Evolutionary conservation across 2,888 invertebrate species (phyloP).

Genomic region (Drosophila demipolita): DNA sequence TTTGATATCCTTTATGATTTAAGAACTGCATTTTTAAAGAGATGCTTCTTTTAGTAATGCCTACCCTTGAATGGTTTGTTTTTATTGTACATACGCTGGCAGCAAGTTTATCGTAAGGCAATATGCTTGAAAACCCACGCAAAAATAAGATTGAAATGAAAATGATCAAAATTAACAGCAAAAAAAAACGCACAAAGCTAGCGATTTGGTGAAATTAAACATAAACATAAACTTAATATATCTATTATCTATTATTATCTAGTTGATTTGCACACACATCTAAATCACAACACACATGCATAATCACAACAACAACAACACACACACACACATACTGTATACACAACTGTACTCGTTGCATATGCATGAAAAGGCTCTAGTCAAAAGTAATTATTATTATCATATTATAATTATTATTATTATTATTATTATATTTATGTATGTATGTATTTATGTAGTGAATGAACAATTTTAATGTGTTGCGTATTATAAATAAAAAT

Average conservation of each 20-base stretch:
- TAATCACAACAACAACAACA: conserved; percentile 37
- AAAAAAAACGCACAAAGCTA: conserved; percentile 73
- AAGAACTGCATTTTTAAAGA: conserved; percentile 37
- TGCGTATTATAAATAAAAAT: conserved; percentile 67
- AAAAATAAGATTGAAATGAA: conserved; percentile 20
- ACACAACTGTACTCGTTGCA: conserved; percentile 41
- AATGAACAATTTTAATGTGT: conserved; percentile 73
- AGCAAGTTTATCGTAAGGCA: conserved; percentile 23
- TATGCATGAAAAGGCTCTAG: conserved; percentile 31
- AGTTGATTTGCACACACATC: conserved; percentile 21
- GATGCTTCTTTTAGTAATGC: conserved; percentile 34
- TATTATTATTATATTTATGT: conserved; percentile 60
- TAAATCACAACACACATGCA: conserved; percentile 9
- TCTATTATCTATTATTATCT: conserved; percentile 38
- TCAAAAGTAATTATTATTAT: conserved; percentile 62
- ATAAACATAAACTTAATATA: conserved; percentile 37
- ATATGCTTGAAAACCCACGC: conserved; percentile 21
- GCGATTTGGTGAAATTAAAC: conserved; percentile 77
- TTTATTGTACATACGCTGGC: conserved; percentile 56
- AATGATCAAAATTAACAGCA: conserved; percentile 15
- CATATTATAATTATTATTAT: conserved; percentile 62
- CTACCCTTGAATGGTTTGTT: conserved; percentile 22
- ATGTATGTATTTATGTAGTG: conserved; percentile 78
- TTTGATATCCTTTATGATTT: conserved; percentile 8
- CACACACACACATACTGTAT: conserved; percentile 23